phyloP scores from a whole-genome alignment of 2,113 vertebrate genomes.

The Cynocephalus volans region DNA sequence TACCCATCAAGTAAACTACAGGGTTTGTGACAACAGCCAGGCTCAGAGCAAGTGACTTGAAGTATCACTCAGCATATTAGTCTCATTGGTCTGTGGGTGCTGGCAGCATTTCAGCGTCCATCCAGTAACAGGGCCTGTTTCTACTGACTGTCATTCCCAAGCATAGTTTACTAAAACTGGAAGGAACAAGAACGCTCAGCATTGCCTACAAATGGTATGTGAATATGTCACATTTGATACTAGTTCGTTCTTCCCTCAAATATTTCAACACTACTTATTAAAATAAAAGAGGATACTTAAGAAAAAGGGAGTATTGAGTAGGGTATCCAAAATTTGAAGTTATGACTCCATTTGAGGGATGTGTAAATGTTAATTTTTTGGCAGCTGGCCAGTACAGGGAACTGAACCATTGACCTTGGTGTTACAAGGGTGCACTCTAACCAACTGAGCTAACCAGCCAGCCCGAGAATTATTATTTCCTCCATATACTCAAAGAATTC shows the following conservation, averaged over 20 bases:
- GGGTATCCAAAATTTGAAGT: background rate
- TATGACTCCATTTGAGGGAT: background rate
- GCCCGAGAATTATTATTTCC: background rate
- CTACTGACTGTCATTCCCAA: background rate
- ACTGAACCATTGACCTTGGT: no score
- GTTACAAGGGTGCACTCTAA: no score
- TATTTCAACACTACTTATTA: background rate
- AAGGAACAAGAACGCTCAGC: background rate
- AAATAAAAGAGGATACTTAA: background rate
- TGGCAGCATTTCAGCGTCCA: background rate
- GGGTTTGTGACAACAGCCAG: constrained; percentile 11
- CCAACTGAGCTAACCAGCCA: no score
- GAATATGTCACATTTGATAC: background rate
- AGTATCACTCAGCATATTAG: background rate
- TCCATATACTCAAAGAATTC: background rate
- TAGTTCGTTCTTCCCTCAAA: background rate
- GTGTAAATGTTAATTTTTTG: background rate
- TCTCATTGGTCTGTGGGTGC: background rate
- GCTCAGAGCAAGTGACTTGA: background rate
- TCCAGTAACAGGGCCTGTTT: background rate
- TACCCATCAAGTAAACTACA: background rate
- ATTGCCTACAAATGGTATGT: background rate
- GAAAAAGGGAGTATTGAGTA: background rate
- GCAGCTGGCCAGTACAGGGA: no score
- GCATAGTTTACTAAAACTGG: background rate